Conservation (phyloP, 1,140 invertebrate genomes). For the Cotesia typhae region DNA sequence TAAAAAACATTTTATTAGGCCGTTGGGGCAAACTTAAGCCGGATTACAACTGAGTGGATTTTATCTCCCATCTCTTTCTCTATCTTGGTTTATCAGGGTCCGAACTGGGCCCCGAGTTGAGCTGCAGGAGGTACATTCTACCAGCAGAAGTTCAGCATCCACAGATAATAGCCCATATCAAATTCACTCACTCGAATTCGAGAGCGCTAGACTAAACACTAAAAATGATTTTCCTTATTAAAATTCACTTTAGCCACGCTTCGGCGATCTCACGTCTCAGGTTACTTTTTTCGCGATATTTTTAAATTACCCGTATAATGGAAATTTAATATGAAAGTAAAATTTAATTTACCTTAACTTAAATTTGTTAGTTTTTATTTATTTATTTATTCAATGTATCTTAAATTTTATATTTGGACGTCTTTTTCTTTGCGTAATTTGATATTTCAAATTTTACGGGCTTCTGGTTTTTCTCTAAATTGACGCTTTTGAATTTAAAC, state of each 20-base stretch:
- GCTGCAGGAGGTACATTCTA: not conserved
- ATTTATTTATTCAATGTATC: no score
- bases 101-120: not conserved
- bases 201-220: not conserved
- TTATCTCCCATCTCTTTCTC: slow-evolving; percentile 43
- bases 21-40: slow-evolving; percentile 48
- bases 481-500: no score
- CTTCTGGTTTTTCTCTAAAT: no score
- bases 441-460: no score
- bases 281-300: slow-evolving; percentile 8
- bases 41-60: slow-evolving; percentile 53
- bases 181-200: slow-evolving; percentile 16
- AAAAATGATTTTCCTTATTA: slow-evolving; percentile 8
- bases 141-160: not conserved
- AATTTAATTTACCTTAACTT: no score
- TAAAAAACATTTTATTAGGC: slow-evolving; percentile 44
- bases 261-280: not conserved
- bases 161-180: slow-evolving; percentile 29
- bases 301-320: slow-evolving; percentile 5
- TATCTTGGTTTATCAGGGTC: slow-evolving; percentile 16
- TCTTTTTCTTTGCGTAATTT: no score
- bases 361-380: no score
- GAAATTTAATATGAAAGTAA: no score
- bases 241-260: slow-evolving; percentile 18
- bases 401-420: no score